phyloP scores from a whole-genome alignment of 2,888 invertebrate genomes.

The Orthosia cruda region DNA sequence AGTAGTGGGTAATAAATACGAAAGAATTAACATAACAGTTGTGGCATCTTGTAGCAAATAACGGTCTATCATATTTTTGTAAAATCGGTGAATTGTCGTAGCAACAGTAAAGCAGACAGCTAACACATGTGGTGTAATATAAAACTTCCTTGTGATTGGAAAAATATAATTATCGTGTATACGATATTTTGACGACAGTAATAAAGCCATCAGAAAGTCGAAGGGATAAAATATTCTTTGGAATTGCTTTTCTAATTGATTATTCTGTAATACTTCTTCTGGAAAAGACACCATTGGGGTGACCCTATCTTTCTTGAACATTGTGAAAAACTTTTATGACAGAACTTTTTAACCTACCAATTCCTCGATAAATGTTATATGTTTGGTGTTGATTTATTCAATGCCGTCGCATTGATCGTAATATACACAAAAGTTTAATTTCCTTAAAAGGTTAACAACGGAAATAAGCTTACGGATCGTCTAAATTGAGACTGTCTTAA shows the following conservation, averaged over 20 bases:
- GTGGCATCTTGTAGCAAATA: no score
- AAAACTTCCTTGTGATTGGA: not conserved
- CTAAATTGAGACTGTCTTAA: no score
- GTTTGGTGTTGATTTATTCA: not conserved
- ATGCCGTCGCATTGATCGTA: no score
- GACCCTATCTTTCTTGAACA: not conserved
- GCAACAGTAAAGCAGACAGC: not conserved
- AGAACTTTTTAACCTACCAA: not conserved
- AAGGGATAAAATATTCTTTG: slow-evolving; percentile 17
- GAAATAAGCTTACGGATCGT: no score
- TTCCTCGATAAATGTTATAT: not conserved
- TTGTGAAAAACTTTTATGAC: not conserved
- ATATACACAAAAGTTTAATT: no score
- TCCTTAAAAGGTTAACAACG: no score
- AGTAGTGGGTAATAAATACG: no score
- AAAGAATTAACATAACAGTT: no score
- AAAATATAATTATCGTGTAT: slow-evolving; percentile 2
- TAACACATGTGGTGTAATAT: not conserved
- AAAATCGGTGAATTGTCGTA: not conserved
- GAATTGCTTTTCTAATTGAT: slow-evolving; percentile 5
- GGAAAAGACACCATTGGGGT: not conserved
- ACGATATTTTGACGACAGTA: slow-evolving; percentile 2
- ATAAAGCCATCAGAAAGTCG: not conserved
- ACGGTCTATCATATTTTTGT: no score
- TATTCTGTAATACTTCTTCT: not conserved